A percentile compares a stretch with the other conserved stretches of the same genome.
phyloP scores from a whole-genome alignment of 2,888 invertebrate genomes.

The Lysandra coridon region DNA sequence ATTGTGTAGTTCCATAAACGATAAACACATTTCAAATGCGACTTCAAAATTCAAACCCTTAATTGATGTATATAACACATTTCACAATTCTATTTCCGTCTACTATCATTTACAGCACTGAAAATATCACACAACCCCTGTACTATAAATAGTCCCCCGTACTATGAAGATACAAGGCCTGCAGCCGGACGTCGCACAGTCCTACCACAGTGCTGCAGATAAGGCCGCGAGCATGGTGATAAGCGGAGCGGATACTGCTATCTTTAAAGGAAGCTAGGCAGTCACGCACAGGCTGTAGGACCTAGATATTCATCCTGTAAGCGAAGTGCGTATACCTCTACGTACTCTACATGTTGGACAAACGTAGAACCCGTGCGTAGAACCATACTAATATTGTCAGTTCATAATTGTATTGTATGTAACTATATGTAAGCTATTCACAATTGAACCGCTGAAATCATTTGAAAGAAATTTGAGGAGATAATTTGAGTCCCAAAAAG shows the following conservation, averaged over 20 bases:
- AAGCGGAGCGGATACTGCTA: constrained; percentile 37
- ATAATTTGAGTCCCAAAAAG: too few relatives aligned
- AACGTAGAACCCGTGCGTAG: too few relatives aligned
- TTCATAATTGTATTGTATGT: too few relatives aligned
- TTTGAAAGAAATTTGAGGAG: too few relatives aligned
- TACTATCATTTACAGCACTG: not conserved
- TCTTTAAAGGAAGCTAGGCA: constrained; percentile 25
- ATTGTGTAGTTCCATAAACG: too few relatives aligned
- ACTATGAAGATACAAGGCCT: not conserved
- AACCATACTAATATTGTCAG: too few relatives aligned
- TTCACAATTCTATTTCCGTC: not conserved
- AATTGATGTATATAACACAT: not conserved
- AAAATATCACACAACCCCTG: not conserved
- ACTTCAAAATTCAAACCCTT: not conserved
- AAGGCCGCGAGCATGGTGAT: constrained; percentile 35
- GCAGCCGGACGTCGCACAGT: not conserved
- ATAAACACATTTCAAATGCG: not conserved
- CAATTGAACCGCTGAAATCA: too few relatives aligned
- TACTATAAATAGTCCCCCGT: not conserved
- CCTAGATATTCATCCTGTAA: not conserved
- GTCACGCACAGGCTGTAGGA: not conserved
- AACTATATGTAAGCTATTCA: too few relatives aligned
- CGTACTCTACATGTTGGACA: too few relatives aligned
- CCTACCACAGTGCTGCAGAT: not conserved
- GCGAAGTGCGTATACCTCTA: not conserved